phyloP scores from a whole-genome alignment of 2,113 vertebrate species.

The Ondatra zibethicus region DNA sequence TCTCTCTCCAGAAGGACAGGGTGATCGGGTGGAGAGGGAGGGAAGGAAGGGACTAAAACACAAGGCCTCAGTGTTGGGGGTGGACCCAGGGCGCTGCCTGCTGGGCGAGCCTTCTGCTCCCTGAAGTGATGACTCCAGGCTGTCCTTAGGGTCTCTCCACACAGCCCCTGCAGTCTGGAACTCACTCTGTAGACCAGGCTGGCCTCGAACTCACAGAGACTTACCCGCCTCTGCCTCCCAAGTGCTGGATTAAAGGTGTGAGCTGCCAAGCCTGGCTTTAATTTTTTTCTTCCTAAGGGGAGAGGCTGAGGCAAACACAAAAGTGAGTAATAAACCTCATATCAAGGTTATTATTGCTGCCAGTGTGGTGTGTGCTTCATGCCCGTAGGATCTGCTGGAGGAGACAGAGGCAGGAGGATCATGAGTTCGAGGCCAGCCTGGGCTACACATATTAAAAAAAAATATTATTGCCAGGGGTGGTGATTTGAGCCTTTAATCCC shows the following conservation, averaged over 20 bases:
- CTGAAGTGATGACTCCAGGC: background rate
- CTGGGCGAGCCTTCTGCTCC: background rate
- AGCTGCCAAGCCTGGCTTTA: background rate
- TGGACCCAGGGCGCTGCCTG: background rate
- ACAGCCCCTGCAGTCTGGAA: background rate
- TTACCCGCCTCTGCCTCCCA: background rate
- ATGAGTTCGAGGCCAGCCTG: no score
- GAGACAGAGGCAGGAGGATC: background rate
- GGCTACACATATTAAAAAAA: no score
- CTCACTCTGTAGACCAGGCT: background rate
- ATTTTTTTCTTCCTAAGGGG: background rate
- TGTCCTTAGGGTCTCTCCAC: background rate
- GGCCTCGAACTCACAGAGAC: background rate
- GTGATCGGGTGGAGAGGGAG: background rate
- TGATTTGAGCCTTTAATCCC: no score
- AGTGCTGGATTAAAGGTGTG: background rate
- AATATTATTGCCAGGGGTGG: no score
- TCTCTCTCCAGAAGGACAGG: slow-evolving; percentile 24
- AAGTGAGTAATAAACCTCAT: slow-evolving; percentile 23
- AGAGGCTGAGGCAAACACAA: slow-evolving; percentile 50
- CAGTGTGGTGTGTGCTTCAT: no score
- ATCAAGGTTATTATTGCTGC: background rate
- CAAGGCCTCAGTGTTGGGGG: background rate
- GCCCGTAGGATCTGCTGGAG: no score
- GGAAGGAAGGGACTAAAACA: slow-evolving; percentile 8